phyloP scores from a whole-genome alignment of 2,113 vertebrate genomes.

The Prionailurus bengalensis region DNA sequence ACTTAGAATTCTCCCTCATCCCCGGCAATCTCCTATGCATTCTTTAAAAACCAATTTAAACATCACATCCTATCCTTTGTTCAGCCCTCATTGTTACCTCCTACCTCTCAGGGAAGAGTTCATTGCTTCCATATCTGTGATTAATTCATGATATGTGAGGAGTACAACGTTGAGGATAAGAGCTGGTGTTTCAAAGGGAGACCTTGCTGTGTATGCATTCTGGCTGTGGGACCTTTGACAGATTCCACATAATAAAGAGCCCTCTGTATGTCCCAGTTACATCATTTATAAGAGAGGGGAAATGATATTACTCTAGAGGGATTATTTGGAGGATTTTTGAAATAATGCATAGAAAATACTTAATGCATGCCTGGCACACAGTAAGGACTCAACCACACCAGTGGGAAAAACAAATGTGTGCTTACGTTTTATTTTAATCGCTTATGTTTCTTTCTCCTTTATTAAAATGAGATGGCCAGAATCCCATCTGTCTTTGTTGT shows the following conservation, averaged over 20 bases:
- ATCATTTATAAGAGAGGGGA: background rate
- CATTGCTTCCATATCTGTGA: background rate
- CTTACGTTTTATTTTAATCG: background rate
- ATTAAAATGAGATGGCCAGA: background rate
- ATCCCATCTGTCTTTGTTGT: background rate
- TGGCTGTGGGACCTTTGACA: background rate
- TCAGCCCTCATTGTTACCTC: background rate
- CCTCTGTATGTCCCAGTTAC: background rate
- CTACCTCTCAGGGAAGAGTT: background rate
- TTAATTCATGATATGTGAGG: background rate
- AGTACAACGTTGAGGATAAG: background rate
- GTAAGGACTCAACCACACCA: background rate
- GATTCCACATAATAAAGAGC: background rate
- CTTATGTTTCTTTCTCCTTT: background rate
- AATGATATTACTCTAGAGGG: background rate
- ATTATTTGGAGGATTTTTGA: background rate
- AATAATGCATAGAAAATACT: conserved; percentile 3
- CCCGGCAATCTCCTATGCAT: background rate
- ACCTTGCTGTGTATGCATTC: background rate
- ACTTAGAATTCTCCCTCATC: background rate
- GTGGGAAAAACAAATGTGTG: background rate
- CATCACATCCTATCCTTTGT: background rate
- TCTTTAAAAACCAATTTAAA: background rate
- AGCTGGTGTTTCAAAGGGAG: background rate
- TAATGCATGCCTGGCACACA: background rate